Evolutionary conservation across 2,797 vertebrate genomes (phyloP).

Genomic region (Sorex maritimensis): DNA sequence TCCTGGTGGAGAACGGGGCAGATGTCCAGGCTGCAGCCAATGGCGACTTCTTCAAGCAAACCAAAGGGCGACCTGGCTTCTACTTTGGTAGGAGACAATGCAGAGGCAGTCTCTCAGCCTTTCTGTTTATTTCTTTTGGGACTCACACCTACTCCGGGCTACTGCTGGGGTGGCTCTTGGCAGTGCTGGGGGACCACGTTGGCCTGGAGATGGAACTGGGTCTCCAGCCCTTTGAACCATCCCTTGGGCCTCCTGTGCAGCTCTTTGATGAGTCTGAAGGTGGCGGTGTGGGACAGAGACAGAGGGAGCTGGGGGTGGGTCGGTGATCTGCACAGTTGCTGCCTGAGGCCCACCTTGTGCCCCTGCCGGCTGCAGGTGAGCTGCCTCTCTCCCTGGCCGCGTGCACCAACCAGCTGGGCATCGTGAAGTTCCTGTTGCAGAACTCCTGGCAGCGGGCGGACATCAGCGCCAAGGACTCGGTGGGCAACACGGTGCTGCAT

Average conservation of each 20-base stretch:
- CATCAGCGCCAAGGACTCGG: constrained; percentile 91
- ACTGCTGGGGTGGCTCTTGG: too few species aligned
- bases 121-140: background rate
- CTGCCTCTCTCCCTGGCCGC: constrained; percentile 96
- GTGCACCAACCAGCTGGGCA: constrained; percentile 96
- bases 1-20: constrained; percentile 95
- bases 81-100: constrained; percentile 94
- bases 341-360: background rate
- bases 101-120: background rate
- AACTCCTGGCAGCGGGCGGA: constrained; percentile 92
- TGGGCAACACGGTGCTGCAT: constrained; percentile 96
- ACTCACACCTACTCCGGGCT: background rate
- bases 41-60: constrained; percentile 96
- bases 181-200: too few species aligned
- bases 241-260: too few species aligned
- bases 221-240: too few species aligned
- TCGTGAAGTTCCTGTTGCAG: constrained; percentile 95
- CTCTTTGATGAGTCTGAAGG: background rate
- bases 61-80: constrained; percentile 93
- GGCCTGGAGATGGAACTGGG: background rate
- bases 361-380: constrained; percentile 91
- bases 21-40: constrained; percentile 95
- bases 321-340: background rate
- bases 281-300: background rate
- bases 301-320: background rate